Conservation (phyloP, 2,113 vertebrate species). For the Colius striatus region DNA sequence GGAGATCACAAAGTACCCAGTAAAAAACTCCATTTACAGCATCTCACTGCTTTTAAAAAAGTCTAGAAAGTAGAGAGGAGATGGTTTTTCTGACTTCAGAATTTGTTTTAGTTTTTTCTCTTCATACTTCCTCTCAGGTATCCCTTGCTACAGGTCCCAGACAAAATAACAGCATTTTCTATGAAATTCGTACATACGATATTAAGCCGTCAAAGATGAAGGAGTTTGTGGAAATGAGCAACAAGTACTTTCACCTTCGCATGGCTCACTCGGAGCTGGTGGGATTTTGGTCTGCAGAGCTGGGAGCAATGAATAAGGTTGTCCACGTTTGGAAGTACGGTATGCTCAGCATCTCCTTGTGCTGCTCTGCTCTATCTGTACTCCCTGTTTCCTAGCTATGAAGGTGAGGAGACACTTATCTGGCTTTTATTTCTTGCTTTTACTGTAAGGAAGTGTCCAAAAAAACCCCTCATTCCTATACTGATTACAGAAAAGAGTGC, state of each 20-base stretch:
- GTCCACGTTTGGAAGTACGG: conserved; percentile 94
- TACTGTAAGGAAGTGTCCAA: not conserved
- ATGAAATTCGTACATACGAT: conserved; percentile 90
- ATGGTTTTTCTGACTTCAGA: not conserved
- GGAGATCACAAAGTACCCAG: not conserved
- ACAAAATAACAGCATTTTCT: conserved; percentile 80
- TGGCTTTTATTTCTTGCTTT: not conserved
- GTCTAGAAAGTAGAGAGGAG: not conserved
- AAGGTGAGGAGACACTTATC: not conserved
- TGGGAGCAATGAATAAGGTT: conserved; percentile 85
- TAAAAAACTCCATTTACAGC: not conserved
- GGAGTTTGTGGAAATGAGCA: conserved; percentile 84
- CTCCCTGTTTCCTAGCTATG: not conserved
- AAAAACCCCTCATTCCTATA: not conserved
- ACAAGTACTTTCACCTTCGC: conserved; percentile 84
- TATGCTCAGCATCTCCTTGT: conserved; percentile 32
- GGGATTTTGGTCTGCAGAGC: conserved; percentile 89
- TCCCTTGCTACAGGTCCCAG: conserved; percentile 79
- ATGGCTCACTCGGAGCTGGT: conserved; percentile 87
- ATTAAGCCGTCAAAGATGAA: conserved; percentile 84
- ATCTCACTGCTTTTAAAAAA: not conserved
- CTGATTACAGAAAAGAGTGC: not conserved
- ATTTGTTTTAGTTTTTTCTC: not conserved
- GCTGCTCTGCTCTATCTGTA: not conserved
- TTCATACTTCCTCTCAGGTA: conserved; percentile 35